phyloP scores from a whole-genome alignment of 2,888 invertebrate genomes.

The Rhamnusium bicolor region DNA sequence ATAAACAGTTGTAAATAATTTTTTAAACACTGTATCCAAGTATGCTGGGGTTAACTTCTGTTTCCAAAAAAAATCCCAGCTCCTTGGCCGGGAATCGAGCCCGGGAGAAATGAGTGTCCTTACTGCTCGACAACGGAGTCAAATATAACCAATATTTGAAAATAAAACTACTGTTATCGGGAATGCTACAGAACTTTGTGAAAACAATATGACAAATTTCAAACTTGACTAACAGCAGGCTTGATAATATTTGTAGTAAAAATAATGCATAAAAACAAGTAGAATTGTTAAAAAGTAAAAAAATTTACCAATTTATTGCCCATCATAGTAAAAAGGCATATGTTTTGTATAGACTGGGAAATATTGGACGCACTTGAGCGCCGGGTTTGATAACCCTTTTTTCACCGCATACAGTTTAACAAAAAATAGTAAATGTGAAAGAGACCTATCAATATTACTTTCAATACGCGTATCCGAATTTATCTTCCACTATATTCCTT shows the following conservation, averaged over 20 bases:
- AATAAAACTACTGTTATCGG: too few relatives aligned
- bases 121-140: too few relatives aligned
- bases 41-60: too few relatives aligned
- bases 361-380: not conserved
- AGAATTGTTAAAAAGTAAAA: not conserved
- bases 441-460: conserved; percentile 13
- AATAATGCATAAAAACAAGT: not conserved
- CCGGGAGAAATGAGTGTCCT: too few relatives aligned
- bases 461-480: conserved; percentile 13
- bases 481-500: conserved; percentile 2
- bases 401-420: not conserved
- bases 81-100: too few relatives aligned
- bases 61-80: too few relatives aligned
- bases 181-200: too few relatives aligned
- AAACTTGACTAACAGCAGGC: not conserved
- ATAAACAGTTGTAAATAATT: too few relatives aligned
- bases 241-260: not conserved
- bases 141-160: too few relatives aligned
- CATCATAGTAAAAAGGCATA: conserved; percentile 1
- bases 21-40: too few relatives aligned
- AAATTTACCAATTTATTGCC: conserved; percentile 16
- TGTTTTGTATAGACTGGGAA: conserved; percentile 3
- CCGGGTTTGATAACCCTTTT: conserved; percentile 1
- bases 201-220: not conserved
- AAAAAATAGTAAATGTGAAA: not conserved